phyloP scores from a whole-genome alignment of 2,113 vertebrate species.

The Phylloscopus trochilus region DNA sequence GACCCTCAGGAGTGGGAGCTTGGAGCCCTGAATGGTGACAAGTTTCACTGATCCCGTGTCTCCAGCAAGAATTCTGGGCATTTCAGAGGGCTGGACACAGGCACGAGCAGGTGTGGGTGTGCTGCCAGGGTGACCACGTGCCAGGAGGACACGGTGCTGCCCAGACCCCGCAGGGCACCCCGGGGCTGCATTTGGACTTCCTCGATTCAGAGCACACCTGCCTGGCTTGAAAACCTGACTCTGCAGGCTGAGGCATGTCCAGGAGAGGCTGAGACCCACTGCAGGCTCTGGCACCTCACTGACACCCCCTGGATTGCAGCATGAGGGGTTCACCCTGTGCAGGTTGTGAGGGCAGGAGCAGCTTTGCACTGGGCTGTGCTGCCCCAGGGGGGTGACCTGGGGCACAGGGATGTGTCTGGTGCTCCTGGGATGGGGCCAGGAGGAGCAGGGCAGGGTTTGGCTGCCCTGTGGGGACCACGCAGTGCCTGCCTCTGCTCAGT shows the following conservation, averaged over 20 bases:
- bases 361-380: neutral
- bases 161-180: neutral
- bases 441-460: neutral
- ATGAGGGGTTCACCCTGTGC: neutral
- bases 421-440: neutral
- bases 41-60: neutral
- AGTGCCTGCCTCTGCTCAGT: neutral
- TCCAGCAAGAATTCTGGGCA: neutral
- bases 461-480: neutral
- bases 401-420: neutral
- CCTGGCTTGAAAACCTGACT: neutral
- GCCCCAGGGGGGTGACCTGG: neutral
- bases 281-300: neutral
- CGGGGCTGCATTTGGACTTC: neutral
- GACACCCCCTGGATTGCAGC: neutral
- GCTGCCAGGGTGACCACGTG: neutral
- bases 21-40: neutral
- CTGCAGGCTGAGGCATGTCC: neutral
- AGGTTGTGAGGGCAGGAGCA: neutral
- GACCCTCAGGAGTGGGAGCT: neutral
- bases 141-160: neutral
- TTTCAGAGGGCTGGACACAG: neutral
- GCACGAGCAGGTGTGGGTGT: neutral
- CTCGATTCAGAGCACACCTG: neutral
- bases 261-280: neutral